Evolutionary conservation across 2,113 vertebrate genomes (phyloP), one percentile per base, ranked within the genome.

Genomic region (Podarcis raffonei): DNA sequence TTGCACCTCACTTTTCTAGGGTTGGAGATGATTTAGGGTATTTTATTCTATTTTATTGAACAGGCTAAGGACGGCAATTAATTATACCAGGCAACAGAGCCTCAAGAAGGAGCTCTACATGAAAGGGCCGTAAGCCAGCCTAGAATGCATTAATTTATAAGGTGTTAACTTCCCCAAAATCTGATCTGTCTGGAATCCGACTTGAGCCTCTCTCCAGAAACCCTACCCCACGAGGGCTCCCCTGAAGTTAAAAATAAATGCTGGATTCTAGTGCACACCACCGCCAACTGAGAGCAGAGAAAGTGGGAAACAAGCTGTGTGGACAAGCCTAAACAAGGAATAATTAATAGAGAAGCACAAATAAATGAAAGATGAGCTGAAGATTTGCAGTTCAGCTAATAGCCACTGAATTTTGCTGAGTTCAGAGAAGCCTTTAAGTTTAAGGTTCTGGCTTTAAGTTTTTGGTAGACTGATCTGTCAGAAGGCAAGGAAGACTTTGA

Each of bases 161-260:
- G 4, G 30, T 91, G 85, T 12, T 92, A 88, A 87, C 13, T n/a
- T 75, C 74, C 89, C 53, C 83, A 48, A 91, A 88, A 87, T 87
- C 35, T 88, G 68, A 91, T 86, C 71, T 53, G 83, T 53, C 18
- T 83, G 80, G 80, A 92, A 84, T 75, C 74, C 27, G 90, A 78
- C 1, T 3, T 90, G 69, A 22, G 48, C 88, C 59, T 80, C 81
- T 57, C n/a, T 71, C 72, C 81, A 79, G 86, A 95, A 95, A 93
- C 39, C 57, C 18, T 90, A 83, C 12, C 35, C 83, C 1, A 22
- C 48, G 22, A 59, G 94, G 83, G 90, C 69, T 88, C 85, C 81
- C 72, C 91, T 77, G 42, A 18, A 32, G 87, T 89, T 93, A 95
- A 93, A 94, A 95, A 93, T 90, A 94, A 91, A 82, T 76, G 25